Evolutionary conservation across 2,797 vertebrate species (phyloP).

Genomic region (Allobates femoralis): DNA sequence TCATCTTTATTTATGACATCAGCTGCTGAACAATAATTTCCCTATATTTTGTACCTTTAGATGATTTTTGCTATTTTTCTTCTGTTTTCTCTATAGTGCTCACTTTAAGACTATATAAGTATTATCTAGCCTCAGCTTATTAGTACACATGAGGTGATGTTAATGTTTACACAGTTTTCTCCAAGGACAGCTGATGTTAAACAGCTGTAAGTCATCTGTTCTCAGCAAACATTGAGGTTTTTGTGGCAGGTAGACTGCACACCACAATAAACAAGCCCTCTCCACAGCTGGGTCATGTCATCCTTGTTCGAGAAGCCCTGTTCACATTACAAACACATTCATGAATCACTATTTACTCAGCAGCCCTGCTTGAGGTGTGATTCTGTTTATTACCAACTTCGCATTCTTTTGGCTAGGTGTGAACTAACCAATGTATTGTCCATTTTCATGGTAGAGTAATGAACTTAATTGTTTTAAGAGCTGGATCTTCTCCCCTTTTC

Average conservation of each 20-base stretch:
- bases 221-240: conserved; percentile 59
- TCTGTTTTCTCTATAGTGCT: not conserved
- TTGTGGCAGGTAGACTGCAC: conserved; percentile 60
- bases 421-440: conserved; percentile 33
- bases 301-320: conserved; percentile 29
- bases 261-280: conserved; percentile 57
- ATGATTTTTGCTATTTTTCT: not conserved
- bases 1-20: too few species aligned
- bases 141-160: conserved; percentile 50
- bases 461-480: conserved; percentile 27
- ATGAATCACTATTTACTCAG: conserved; percentile 51
- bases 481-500: not conserved
- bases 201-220: conserved; percentile 59
- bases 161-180: conserved; percentile 44
- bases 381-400: conserved; percentile 49
- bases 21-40: too few species aligned
- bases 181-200: conserved; percentile 59
- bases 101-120: conserved; percentile 25
- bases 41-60: too few species aligned
- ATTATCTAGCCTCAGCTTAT: conserved; percentile 10
- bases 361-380: conserved; percentile 43
- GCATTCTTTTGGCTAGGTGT: conserved; percentile 46
- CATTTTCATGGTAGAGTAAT: conserved; percentile 41
- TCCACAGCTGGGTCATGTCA: conserved; percentile 56
- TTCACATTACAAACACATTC: conserved; percentile 38